Evolutionary conservation across 2,888 invertebrate species (phyloP), one percentile per base, ranked within the genome.

Genomic region (Aromia moschata): DNA sequence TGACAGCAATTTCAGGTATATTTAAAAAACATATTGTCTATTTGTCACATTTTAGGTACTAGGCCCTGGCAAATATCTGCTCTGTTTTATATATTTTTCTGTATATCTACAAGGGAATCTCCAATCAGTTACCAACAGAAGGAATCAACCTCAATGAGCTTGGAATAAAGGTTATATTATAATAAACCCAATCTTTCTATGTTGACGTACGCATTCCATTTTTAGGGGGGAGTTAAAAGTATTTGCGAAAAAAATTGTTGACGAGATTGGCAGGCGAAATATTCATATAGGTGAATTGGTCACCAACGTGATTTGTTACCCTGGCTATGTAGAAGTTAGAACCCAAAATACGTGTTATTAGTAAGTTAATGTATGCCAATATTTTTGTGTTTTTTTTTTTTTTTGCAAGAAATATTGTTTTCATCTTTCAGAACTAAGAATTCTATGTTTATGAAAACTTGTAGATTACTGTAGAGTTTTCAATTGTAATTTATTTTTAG

Each of bases 51-150:
- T 62, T 51, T 49, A 75, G 75, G 77, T 17, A 60, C 72, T 0
- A 65, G 67, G 45, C 46, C 73, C 1, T 59, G 57, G 1, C 58
- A 74, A 43, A 65, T 75, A 17, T 68, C 73, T 1, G 66, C 72
- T 3, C 56, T 71, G 49, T 75, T 72, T 58, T 77, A 74, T 60
- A 58, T 76, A 43, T 68, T 70, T 33, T 69, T 68, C 30, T 75
- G 74, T 33, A 70, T 72, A 51, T 71, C 74, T 11, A 70, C 71
- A 62, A 64, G 20, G 72, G 73, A 11, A 66, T 70, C 7, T 44
- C 45, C 49, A 60, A 67, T 17, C 70, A 71, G 20, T 37, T 72
- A 36, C 31, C 57, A 45, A 67, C 58, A 43, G 58, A 56, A 31
- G 61, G 62, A 31, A 56, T 55, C 7, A 69, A 68, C 17, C 63